These are phyloP conservation scores for Polietes domitor DNA, from an alignment of 2,888 invertebrate species.

Conservation along the genomic window DNA sequence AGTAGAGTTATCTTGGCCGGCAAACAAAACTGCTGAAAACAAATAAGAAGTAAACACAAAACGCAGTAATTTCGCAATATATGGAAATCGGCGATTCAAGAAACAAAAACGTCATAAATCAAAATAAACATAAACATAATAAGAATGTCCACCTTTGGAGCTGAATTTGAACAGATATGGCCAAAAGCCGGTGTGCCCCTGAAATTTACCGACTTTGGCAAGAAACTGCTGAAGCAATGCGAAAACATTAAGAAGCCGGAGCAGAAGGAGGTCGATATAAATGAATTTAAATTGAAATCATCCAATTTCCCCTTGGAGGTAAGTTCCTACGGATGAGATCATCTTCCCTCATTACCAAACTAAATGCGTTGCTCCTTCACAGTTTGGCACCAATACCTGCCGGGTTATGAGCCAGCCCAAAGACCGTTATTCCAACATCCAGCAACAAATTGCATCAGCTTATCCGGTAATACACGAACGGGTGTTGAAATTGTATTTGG, in stretches of 20 bases:
- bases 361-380: background rate
- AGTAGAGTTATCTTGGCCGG: no score
- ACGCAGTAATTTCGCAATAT: no score
- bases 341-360: background rate
- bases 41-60: no score
- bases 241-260: conserved; percentile 66
- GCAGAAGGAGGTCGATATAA: conserved; percentile 55
- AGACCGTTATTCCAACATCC: conserved; percentile 71
- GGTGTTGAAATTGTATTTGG: conserved; percentile 83
- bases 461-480: conserved; percentile 88
- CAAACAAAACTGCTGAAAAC: no score
- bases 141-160: conserved; percentile 71
- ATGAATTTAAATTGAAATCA: conserved; percentile 69
- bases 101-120: no score
- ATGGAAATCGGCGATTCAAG: no score
- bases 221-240: conserved; percentile 69
- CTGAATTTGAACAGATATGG: conserved; percentile 71
- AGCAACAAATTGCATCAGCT: conserved; percentile 81
- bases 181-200: conserved; percentile 49
- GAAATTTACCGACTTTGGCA: conserved; percentile 68
- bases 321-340: conserved; percentile 39
- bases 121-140: background rate
- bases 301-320: conserved; percentile 72
- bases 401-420: conserved; percentile 74
- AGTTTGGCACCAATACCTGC: conserved; percentile 79